phyloP scores from a whole-genome alignment of 2,797 vertebrate genomes.

The Tarsius wallacei region DNA sequence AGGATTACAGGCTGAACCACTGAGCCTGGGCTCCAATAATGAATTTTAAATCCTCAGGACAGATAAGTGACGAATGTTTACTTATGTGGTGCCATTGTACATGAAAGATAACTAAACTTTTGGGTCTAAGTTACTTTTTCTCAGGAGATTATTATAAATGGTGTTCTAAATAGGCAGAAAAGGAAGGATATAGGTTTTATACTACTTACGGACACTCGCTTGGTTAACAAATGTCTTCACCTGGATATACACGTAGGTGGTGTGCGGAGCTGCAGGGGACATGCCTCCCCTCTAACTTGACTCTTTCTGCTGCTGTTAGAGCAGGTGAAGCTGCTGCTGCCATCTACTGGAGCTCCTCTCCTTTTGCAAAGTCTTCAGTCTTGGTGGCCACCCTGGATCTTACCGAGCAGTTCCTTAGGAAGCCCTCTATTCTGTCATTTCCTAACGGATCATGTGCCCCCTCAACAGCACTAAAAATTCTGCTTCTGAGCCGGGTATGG shows the following conservation, averaged over 20 bases:
- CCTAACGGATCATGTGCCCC: background rate
- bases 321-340: constrained; percentile 61
- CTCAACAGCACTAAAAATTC: constrained; percentile 7
- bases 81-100: constrained; percentile 69
- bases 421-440: background rate
- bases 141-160: constrained; percentile 49
- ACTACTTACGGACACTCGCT: background rate
- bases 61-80: constrained; percentile 66
- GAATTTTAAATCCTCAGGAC: constrained; percentile 72
- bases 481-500: background rate
- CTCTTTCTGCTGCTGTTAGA: background rate
- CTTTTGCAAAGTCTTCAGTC: constrained; percentile 52
- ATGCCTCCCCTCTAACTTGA: background rate
- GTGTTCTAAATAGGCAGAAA: constrained; percentile 65
- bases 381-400: background rate
- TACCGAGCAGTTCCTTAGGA: background rate
- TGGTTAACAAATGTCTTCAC: constrained; percentile 59
- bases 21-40: too few relatives aligned
- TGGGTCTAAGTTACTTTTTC: constrained; percentile 62
- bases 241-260: background rate
- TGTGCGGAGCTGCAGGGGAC: background rate
- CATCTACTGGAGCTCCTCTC: constrained; percentile 67
- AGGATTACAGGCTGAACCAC: too few relatives aligned
- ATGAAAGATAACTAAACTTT: constrained; percentile 70
- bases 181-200: constrained; percentile 64